These are phyloP conservation scores for Rhabdophis nuchalis DNA, from an alignment of 2,797 vertebrate genomes.

Conservation along the genomic window DNA sequence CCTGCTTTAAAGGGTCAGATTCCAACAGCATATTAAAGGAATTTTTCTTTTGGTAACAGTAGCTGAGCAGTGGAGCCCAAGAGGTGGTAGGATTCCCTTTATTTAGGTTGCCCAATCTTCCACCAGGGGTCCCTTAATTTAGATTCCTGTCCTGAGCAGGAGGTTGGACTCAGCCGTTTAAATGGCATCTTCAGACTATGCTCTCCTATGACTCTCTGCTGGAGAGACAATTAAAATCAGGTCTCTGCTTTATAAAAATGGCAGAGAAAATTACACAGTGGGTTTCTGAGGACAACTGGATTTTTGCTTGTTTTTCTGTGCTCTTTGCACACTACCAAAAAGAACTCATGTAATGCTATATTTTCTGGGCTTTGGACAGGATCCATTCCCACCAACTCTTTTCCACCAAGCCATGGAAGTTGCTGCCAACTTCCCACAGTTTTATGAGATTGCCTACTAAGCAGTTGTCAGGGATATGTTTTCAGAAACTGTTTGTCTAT, in stretches of 20 bases:
- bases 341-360: background rate
- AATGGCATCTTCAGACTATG: background rate
- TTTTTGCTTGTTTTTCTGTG: background rate
- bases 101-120: background rate
- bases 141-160: background rate
- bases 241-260: background rate
- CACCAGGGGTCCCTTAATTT: background rate
- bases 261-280: background rate
- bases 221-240: background rate
- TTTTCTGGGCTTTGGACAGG: background rate
- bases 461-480: background rate
- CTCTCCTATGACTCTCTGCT: background rate
- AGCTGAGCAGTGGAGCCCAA: background rate
- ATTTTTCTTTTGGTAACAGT: background rate
- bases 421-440: background rate
- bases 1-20: background rate
- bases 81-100: background rate
- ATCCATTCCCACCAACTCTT: slow-evolving; percentile 12
- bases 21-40: background rate
- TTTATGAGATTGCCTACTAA: slow-evolving; percentile 1
- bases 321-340: background rate
- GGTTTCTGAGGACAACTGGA: background rate
- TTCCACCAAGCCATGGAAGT: background rate
- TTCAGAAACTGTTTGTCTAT: slow-evolving; percentile 1
- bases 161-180: background rate